Evolutionary conservation across 2,888 invertebrate species (phyloP), one percentile per base, ranked within the genome.

Genomic region (Antheraea yamamai): DNA sequence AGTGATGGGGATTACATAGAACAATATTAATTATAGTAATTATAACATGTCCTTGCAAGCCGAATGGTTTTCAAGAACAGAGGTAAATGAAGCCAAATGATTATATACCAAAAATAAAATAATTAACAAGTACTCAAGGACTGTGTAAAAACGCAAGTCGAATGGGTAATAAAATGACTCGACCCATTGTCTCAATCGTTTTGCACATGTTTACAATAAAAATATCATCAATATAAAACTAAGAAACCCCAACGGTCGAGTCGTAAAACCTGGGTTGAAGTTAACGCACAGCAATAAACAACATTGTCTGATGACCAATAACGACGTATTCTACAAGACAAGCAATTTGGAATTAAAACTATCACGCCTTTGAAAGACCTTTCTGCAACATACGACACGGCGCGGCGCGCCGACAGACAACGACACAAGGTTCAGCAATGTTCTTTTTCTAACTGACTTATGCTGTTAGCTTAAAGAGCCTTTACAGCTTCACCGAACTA

Each of bases 131-230:
- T 47, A 12, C 47, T 12, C 47, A 47, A 47, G 47, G 47, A 47
- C 47, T 47, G 10, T 12, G 47, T 39, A 10, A 39, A 39, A 39
- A 39, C 39, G 39, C 8, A 61, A 61, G 1, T 26, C 26, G 64
- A 64, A 26, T 3, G 64, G 26, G 16, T 14, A 66, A 66, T 16
- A 30, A 66, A 66, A 66, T 30, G 86, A 86, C 86, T 79, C 81
- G 78, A 75, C 73, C 75, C 20, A 76, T 73, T 64, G 61, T 35
- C 39, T 47, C 51, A 71, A 71, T 71, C 71, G 39, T 10, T 20
- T 71, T 12, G 71, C 20, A 47, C 71, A 71, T 39, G 71, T 12
- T 47, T 47, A 47, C 71, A 20, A 47, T 47, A 66, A 66, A 26
- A 14, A 47, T 12, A 12, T 47, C 64, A 26, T 66, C 26, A 30